Conservation (phyloP, 2,113 vertebrate species). For the Accipiter cooperii region DNA sequence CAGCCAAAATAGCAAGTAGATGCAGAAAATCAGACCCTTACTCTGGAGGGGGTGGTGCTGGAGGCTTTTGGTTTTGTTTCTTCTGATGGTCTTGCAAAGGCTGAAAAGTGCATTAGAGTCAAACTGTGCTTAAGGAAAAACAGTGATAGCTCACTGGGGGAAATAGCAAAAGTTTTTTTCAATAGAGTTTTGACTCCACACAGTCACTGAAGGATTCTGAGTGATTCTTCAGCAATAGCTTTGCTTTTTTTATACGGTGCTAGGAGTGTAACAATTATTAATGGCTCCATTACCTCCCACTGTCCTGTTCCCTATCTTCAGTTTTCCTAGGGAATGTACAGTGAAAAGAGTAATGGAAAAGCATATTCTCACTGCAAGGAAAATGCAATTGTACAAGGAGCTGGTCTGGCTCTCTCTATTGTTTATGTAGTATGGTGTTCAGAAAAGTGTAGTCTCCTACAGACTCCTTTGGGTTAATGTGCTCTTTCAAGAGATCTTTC, state of each 20-base stretch:
- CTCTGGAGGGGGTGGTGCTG: background rate
- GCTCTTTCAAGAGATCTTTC: background rate
- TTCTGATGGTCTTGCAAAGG: background rate
- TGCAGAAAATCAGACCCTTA: background rate
- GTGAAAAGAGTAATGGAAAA: background rate
- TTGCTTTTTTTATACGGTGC: background rate
- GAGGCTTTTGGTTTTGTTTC: background rate
- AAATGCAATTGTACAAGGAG: background rate
- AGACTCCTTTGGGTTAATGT: background rate
- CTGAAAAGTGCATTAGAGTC: background rate
- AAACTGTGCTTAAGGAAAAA: constrained; percentile 4
- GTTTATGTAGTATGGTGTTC: background rate
- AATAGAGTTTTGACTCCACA: background rate
- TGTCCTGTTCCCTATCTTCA: background rate
- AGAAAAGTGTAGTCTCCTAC: background rate
- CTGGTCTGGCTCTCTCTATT: background rate
- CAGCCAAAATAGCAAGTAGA: constrained; percentile 1
- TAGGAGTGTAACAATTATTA: background rate
- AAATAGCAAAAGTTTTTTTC: background rate
- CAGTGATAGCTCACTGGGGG: background rate
- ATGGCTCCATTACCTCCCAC: background rate
- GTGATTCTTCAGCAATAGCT: background rate
- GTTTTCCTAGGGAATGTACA: background rate
- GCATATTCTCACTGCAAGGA: background rate
- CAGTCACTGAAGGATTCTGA: background rate